phyloP scores from a whole-genome alignment of 1,140 invertebrate genomes.

The Listronotus bonariensis region DNA sequence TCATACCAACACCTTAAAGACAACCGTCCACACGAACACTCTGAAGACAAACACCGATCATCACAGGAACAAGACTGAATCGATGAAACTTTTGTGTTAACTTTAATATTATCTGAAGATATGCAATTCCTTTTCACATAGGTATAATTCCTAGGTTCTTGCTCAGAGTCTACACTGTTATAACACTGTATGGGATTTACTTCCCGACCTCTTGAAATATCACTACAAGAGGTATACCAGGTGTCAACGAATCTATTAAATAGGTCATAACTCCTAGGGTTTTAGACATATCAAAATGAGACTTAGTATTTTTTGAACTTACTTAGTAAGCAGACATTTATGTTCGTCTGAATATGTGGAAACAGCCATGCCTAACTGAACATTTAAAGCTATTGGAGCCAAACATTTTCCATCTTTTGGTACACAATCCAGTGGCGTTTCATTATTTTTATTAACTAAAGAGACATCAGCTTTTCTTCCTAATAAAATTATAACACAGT shows the following conservation, averaged over 20 bases:
- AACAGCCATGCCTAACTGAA: constrained; percentile 62
- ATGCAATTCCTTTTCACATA: constrained; percentile 89
- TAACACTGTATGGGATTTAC: constrained; percentile 81
- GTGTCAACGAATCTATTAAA: too few species aligned
- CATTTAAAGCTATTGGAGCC: constrained; percentile 69
- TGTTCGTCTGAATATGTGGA: constrained; percentile 41
- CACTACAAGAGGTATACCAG: constrained; percentile 72
- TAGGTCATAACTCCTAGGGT: too few species aligned
- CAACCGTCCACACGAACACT: constrained; percentile 80
- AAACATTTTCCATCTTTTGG: constrained; percentile 63
- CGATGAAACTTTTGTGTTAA: constrained; percentile 81
- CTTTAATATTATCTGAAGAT: constrained; percentile 73
- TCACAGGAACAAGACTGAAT: constrained; percentile 73
- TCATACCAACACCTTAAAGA: constrained; percentile 86
- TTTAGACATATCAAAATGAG: too few species aligned
- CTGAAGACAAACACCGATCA: constrained; percentile 73
- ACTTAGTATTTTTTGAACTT: too few species aligned
- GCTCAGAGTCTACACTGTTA: constrained; percentile 77
- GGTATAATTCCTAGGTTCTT: constrained; percentile 79
- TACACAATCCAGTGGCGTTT: constrained; percentile 74
- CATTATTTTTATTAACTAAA: constrained; percentile 70
- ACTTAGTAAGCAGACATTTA: constrained; percentile 69
- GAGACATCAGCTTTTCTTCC: constrained; percentile 76
- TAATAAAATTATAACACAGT: constrained; percentile 79
- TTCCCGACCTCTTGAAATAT: constrained; percentile 87